Base-by-base conservation (phyloP, 30 jellyfish, hydroid and myxozoan species). In the Cassiopea xamachana region DNA sequence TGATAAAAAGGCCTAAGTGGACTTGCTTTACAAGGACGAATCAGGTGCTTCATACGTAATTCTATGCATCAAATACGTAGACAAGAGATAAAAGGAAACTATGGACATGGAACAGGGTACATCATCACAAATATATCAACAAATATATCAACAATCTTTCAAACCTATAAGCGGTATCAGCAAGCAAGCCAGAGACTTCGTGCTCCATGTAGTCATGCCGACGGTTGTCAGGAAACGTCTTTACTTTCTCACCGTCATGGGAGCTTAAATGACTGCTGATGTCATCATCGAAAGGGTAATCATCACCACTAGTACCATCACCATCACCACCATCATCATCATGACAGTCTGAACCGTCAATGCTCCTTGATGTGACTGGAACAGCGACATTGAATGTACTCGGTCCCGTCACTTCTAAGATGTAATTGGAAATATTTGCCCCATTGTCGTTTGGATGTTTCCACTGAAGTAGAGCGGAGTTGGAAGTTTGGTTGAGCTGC, bases 131-230 rank as follows among this genome's bases (percentile, higher is more conserved):
- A n/a, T n/a, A n/a, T n/a, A n/a, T n/a, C n/a, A n/a, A n/a, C n/a
- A n/a, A n/a, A n/a, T n/a, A n/a, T n/a, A n/a, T n/a, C n/a, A n/a
- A n/a, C n/a, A n/a, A n/a, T n/a, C 8, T 2, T 51, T 2, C 64
- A 2, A 51, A 96, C 99, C 94, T 96, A 83, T 96, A 96, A 18
- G 98, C 94, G 10, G 98, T 86, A 72, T 96, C 99, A 13, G 99
- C 98, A 16, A 78, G 81, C 79, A 96, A 69, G 0, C 99, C 99
- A 60, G 97, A 84, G 46, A 96, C 94, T 70, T 86, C 89, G 87
- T 96, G 90, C 39, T 96, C 98, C 98, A 96, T 96, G 46, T 62
- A 60, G 15, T 96, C 98, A 83, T 86, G 91, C 75, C 84, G 75
- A 45, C 89, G 83, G 49, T 55, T 87, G 27, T 87, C 90, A 48